Percentiles rank a stretch among this genome's conserved stretches.
These are phyloP conservation scores for Tenthredo amoena DNA, from an alignment of 2,888 invertebrate species.

Conservation along the genomic window DNA sequence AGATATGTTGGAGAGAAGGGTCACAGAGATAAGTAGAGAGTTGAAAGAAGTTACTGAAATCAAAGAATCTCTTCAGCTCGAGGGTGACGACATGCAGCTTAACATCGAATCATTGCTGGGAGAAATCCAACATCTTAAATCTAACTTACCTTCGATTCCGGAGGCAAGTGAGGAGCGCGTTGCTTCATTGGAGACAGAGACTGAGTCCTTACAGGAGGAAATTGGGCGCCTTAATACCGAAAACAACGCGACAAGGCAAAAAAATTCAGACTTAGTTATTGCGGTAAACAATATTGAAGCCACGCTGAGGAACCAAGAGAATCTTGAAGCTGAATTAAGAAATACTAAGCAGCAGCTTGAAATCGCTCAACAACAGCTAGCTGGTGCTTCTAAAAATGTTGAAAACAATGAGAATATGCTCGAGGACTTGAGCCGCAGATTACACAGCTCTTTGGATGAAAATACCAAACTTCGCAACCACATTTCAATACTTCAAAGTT, in stretches of 20 bases:
- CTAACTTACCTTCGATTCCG: slow-evolving; percentile 73
- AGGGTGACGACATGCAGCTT: slow-evolving; percentile 74
- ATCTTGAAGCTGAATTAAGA: slow-evolving; percentile 80
- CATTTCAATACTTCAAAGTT: slow-evolving; percentile 72
- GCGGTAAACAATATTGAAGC: slow-evolving; percentile 71
- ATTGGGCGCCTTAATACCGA: slow-evolving; percentile 78
- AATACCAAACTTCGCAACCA: slow-evolving; percentile 74
- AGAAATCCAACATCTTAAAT: slow-evolving; percentile 71
- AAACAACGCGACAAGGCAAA: slow-evolving; percentile 63
- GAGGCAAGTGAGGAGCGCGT: slow-evolving; percentile 74
- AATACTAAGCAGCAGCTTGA: slow-evolving; percentile 80
- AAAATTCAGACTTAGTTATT: slow-evolving; percentile 66
- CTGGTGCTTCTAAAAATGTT: slow-evolving; percentile 71
- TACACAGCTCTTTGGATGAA: slow-evolving; percentile 67
- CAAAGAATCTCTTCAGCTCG: slow-evolving; percentile 70
- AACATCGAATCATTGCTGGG: slow-evolving; percentile 72
- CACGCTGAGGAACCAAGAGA: slow-evolving; percentile 79
- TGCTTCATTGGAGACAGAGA: slow-evolving; percentile 73
- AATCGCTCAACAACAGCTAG: slow-evolving; percentile 78
- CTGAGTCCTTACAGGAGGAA: slow-evolving; percentile 75
- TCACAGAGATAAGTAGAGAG: slow-evolving; percentile 72
- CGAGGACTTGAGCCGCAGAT: slow-evolving; percentile 61
- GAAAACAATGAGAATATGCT: slow-evolving; percentile 66
- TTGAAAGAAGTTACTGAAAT: slow-evolving; percentile 69
- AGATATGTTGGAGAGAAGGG: slow-evolving; percentile 74